phyloP scores from a whole-genome alignment of 2,113 vertebrate species.

The Halcyon senegalensis region DNA sequence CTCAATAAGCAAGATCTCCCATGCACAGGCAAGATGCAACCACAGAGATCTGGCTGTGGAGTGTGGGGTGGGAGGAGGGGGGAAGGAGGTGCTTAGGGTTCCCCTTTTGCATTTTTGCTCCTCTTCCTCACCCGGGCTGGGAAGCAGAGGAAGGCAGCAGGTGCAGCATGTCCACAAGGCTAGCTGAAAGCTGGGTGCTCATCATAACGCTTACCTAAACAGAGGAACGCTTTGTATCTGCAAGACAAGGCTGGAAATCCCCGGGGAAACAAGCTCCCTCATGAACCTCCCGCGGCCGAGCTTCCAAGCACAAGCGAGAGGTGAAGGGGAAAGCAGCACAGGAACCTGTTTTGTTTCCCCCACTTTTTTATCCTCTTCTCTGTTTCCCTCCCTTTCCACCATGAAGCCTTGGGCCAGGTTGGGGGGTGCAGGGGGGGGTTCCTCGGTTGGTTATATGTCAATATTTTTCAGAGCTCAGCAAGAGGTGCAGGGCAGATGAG shows the following conservation, averaged over 20 bases:
- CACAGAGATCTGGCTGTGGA: background rate
- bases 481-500: background rate
- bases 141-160: background rate
- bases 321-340: background rate
- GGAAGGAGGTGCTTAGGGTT: background rate
- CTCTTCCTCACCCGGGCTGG: accelerated
- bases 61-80: background rate
- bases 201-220: accelerated
- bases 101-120: background rate
- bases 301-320: background rate
- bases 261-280: background rate
- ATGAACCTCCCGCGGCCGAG: accelerated
- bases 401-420: background rate
- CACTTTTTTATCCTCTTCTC: background rate
- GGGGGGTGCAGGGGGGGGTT: accelerated
- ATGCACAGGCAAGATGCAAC: accelerated
- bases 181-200: background rate
- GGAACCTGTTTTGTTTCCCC: background rate
- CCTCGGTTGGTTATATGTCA: background rate
- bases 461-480: background rate
- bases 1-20: background rate
- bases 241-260: slow-evolving; percentile 4
- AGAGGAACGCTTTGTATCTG: background rate
- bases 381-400: background rate
- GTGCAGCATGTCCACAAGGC: background rate